Evolutionary conservation across 2,888 invertebrate species (phyloP).

Genomic region (Pristionchus maxplancki): DNA sequence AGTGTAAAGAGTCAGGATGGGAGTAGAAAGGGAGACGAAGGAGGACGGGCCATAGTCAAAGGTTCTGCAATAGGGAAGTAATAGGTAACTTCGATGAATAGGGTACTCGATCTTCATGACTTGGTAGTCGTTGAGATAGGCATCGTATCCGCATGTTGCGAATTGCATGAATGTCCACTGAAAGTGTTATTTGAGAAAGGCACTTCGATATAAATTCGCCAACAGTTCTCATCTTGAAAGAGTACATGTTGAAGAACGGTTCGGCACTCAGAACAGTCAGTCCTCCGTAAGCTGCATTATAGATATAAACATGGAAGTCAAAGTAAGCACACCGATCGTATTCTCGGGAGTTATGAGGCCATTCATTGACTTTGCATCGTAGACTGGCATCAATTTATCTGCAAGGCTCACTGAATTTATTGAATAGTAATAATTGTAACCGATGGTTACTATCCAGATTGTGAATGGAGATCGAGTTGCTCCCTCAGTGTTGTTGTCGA

Average conservation of each 20-base stretch:
- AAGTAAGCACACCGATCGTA: background rate
- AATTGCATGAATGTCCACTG: background rate
- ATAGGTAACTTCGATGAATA: too few relatives aligned
- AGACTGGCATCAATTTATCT: slow-evolving; percentile 15
- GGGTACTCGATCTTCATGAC: slow-evolving; percentile 38
- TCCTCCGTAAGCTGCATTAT: background rate
- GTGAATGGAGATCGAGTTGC: background rate
- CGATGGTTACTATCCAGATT: slow-evolving; percentile 1
- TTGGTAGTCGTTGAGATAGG: slow-evolving; percentile 27
- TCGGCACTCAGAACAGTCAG: slow-evolving; percentile 21
- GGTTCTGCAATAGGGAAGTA: background rate
- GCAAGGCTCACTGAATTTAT: background rate
- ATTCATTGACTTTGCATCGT: background rate
- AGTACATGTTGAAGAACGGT: slow-evolving; percentile 33
- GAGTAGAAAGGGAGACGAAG: background rate
- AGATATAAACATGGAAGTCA: background rate
- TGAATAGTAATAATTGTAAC: background rate
- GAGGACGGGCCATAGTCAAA: background rate
- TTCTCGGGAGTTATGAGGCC: background rate
- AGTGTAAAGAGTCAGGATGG: slow-evolving; percentile 28
- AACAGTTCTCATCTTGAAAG: background rate
- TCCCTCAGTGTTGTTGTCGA: background rate
- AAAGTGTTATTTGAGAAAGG: background rate
- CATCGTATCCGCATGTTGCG: slow-evolving; percentile 23
- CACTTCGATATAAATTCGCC: background rate